phyloP scores from a whole-genome alignment of 2,113 vertebrate species.

The Pampusana beccarii region DNA sequence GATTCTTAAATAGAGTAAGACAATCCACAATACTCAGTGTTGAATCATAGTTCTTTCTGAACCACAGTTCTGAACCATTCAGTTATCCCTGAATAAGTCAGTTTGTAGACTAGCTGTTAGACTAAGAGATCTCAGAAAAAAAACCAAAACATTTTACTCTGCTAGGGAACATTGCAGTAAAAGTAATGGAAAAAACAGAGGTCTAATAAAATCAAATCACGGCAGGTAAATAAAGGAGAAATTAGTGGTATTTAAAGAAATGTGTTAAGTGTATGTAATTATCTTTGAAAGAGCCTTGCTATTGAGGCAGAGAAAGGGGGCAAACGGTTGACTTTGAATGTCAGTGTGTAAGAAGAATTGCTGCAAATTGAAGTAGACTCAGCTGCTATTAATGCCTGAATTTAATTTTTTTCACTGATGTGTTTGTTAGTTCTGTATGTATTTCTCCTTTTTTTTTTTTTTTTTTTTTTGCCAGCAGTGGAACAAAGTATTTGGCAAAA shows the following conservation, averaged over 20 bases:
- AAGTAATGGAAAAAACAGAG: not conserved
- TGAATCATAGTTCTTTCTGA: not conserved
- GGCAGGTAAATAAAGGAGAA: conserved; percentile 5
- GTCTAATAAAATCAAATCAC: not conserved
- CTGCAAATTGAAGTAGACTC: not conserved
- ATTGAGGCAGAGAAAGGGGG: not conserved
- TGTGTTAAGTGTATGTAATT: not conserved
- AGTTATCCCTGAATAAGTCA: not conserved
- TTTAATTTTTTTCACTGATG: not conserved
- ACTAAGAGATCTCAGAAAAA: not conserved
- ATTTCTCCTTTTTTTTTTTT: not conserved
- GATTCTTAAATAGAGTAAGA: not conserved
- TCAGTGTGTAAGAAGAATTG: not conserved
- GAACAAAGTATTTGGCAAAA: not conserved
- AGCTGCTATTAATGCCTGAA: not conserved
- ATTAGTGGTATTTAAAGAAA: conserved; percentile 18
- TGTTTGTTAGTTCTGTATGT: not conserved
- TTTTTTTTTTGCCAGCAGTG: not conserved
- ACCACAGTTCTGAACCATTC: not conserved
- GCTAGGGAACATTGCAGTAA: not conserved
- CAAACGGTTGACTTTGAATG: conserved; percentile 3
- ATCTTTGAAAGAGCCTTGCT: not conserved
- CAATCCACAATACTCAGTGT: not conserved
- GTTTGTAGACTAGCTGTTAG: not conserved
- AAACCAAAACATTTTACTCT: not conserved